Percentiles rank a stretch among this genome's conserved stretches.
phyloP scores from a whole-genome alignment of 2,113 vertebrate species.

The Artemisiospiza belli region DNA sequence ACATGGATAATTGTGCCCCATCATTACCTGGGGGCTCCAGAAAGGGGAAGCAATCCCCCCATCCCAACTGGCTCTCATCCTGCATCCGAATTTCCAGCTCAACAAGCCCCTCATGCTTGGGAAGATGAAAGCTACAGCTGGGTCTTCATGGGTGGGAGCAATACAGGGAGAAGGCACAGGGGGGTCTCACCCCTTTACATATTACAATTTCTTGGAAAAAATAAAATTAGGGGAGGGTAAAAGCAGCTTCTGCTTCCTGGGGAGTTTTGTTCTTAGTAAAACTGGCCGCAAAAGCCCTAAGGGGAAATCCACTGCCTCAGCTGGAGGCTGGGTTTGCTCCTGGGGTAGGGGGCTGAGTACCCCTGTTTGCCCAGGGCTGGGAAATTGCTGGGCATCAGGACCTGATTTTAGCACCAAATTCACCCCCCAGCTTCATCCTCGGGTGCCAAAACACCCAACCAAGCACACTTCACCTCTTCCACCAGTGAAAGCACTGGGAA shows the following conservation, averaged over 20 bases:
- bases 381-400: neutral
- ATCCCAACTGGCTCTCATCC: neutral
- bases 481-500: neutral
- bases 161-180: neutral
- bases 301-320: neutral
- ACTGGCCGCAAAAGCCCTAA: neutral
- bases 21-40: neutral
- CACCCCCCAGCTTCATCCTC: neutral
- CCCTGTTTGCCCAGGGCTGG: neutral
- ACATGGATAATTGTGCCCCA: accelerated
- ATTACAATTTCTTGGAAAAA: neutral
- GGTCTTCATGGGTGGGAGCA: neutral
- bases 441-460: neutral
- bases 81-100: accelerated
- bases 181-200: accelerated
- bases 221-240: neutral
- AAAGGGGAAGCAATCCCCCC: neutral
- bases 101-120: neutral
- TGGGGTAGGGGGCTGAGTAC: neutral
- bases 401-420: neutral
- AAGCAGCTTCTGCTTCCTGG: neutral
- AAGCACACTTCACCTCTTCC: neutral
- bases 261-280: neutral
- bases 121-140: neutral
- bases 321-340: neutral